phyloP scores from a whole-genome alignment of 2,797 vertebrate genomes.

The Enteromius mattozi region DNA sequence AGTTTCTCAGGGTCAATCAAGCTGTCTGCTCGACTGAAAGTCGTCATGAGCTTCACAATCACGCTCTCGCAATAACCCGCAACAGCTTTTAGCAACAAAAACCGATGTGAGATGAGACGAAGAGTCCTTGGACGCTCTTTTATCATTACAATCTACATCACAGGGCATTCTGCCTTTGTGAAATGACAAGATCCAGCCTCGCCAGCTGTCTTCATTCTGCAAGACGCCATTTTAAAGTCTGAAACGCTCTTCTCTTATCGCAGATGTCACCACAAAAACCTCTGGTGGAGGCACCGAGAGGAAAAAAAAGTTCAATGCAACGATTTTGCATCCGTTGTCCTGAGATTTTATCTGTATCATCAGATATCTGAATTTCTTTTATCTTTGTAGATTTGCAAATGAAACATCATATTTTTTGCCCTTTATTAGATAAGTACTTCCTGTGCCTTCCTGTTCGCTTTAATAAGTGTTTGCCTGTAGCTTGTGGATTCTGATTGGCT shows the following conservation, averaged over 20 bases:
- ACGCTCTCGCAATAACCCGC: conserved; percentile 18
- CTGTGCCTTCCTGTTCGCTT: conserved; percentile 12
- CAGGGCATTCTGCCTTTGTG: conserved; percentile 17
- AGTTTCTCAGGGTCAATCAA: conserved; percentile 16
- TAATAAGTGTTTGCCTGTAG: not conserved
- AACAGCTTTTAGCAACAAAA: conserved; percentile 24
- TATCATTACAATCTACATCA: conserved; percentile 25
- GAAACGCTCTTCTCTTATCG: conserved; percentile 1
- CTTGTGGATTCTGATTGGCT: conserved; percentile 27
- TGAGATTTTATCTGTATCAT: not conserved
- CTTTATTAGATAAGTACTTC: conserved; percentile 14
- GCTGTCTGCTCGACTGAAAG: not conserved
- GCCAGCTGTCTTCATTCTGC: conserved; percentile 41
- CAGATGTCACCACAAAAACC: conserved; percentile 49
- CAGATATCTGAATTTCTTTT: conserved; percentile 28
- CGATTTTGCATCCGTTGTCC: not conserved
- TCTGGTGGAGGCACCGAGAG: conserved; percentile 1
- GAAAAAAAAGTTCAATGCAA: not conserved
- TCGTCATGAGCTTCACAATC: conserved; percentile 24
- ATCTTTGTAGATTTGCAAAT: conserved; percentile 12
- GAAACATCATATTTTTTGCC: conserved; percentile 5
- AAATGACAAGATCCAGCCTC: conserved; percentile 29
- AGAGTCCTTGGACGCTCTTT: conserved; percentile 8
- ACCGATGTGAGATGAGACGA: not conserved
- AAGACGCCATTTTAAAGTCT: not conserved